Evolutionary conservation across 2,797 vertebrate species (phyloP), one percentile per base, ranked within the genome.

Genomic region (Apodemus agrarius): DNA sequence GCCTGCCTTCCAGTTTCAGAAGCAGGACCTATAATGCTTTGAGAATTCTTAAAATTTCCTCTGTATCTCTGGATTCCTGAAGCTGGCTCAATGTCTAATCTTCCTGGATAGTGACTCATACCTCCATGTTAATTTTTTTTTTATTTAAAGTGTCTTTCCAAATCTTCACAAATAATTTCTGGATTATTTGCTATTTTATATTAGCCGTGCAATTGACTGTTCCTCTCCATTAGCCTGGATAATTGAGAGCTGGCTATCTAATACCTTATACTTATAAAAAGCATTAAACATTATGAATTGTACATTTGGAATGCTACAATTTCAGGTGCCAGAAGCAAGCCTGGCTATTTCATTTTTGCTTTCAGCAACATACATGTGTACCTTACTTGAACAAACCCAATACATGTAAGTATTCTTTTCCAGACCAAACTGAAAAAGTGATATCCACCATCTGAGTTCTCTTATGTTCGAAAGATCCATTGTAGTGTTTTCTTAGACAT

Each of bases 171-270:
- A 97, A 91, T 97, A 96, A 95, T 97, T 93, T 96, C 63, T 96
- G 72, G 74, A 96, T 96, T 98, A 95, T 96, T 96, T 97, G 94
- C 81, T 93, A 40, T 93, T 97, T 95, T 96, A 94, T 94, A 96
- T 92, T 95, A 96, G 52, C 92, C 52, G 93, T 85, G 75, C 57
- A 54, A 93, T 43, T 22, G 61, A 92, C 49, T 21, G 78, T 97
- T 97, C 89, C 88, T 83, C 93, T 97, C 82, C 90, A 94, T 97
- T 97, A 96, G 85, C 79, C 61, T 96, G 94, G 63, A 95, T 96
- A 96, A 97, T 97, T 97, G 93, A 96, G 93, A 96, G 26, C 85
- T 94, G 69, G 57, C 82, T 96, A 40, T 96, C 46, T 92, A 92
- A 94, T 96, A 81, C 61, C 69, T 93, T 65, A 61, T 93, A 94